These are phyloP conservation scores for Caenorhabditis japonica DNA, from an alignment of 2,888 invertebrate species.

Conservation along the genomic window DNA sequence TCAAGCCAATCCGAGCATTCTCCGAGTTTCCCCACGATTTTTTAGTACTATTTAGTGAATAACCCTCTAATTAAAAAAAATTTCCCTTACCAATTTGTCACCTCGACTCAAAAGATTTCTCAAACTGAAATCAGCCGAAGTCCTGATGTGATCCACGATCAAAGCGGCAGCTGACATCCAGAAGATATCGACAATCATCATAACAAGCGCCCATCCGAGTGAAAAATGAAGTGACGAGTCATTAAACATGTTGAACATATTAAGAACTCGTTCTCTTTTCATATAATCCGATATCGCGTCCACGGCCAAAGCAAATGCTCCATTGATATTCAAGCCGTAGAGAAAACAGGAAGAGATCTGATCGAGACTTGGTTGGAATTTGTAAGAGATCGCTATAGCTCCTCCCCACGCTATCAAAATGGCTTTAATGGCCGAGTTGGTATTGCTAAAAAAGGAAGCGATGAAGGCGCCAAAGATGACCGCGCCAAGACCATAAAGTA, in stretches of 20 bases:
- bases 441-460: constrained; percentile 56
- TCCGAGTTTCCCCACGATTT: too few relatives aligned
- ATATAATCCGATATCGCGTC: constrained; percentile 64
- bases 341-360: constrained; percentile 43
- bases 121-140: constrained; percentile 49
- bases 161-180: constrained; percentile 50
- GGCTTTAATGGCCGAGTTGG: constrained; percentile 60
- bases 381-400: constrained; percentile 34
- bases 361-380: constrained; percentile 42
- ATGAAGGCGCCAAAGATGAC: constrained; percentile 57
- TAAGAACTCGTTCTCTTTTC: constrained; percentile 50
- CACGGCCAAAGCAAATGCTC: constrained; percentile 46
- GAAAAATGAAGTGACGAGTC: constrained; percentile 58
- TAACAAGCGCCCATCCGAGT: constrained; percentile 68
- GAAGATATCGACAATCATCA: constrained; percentile 70
- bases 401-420: constrained; percentile 50
- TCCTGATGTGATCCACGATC: constrained; percentile 47
- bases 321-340: constrained; percentile 48
- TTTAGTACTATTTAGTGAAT: too few relatives aligned
- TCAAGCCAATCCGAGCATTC: too few relatives aligned
- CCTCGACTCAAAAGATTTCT: constrained; percentile 23
- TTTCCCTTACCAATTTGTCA: constrained; percentile 7
- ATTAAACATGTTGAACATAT: constrained; percentile 55
- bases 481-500: constrained; percentile 60
- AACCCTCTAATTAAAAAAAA: background rate